Conservation (phyloP, 2,113 vertebrate species). For the Baryphthengus martii region DNA sequence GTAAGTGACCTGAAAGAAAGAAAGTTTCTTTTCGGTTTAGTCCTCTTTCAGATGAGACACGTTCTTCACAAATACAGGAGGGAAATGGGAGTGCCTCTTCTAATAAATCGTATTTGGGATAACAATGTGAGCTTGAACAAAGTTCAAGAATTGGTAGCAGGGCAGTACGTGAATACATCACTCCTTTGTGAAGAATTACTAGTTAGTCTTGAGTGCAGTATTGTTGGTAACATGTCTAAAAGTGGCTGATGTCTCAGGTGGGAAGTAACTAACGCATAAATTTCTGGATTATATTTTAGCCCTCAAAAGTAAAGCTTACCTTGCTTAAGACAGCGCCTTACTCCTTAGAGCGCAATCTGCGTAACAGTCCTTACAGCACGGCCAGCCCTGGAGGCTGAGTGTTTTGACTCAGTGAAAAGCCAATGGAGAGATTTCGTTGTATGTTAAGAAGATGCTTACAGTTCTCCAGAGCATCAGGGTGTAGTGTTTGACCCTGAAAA, state of each 20-base stretch:
- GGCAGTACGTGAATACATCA: not conserved
- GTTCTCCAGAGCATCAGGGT: not conserved
- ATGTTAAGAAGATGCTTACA: not conserved
- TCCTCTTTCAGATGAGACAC: not conserved
- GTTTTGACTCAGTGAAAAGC: not conserved
- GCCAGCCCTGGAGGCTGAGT: not conserved
- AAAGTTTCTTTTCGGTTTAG: not conserved
- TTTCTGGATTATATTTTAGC: not conserved
- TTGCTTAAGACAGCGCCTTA: not conserved
- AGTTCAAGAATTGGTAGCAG: not conserved
- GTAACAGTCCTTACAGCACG: not conserved
- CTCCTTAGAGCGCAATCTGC: not conserved
- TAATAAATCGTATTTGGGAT: not conserved
- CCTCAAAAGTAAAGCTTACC: not conserved
- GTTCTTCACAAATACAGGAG: not conserved
- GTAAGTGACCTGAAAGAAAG: not conserved
- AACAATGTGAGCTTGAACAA: not conserved
- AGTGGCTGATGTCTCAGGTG: not conserved
- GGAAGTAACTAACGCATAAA: not conserved
- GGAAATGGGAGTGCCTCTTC: not conserved
- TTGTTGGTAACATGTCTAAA: rapidly evolving
- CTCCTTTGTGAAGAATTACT: not conserved
- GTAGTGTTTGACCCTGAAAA: not conserved
- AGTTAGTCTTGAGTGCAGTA: not conserved
- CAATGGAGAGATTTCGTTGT: not conserved